These are phyloP conservation scores for Cepaea nemoralis DNA, from an alignment of 1,140 invertebrate genomes.

Conservation along the genomic window DNA sequence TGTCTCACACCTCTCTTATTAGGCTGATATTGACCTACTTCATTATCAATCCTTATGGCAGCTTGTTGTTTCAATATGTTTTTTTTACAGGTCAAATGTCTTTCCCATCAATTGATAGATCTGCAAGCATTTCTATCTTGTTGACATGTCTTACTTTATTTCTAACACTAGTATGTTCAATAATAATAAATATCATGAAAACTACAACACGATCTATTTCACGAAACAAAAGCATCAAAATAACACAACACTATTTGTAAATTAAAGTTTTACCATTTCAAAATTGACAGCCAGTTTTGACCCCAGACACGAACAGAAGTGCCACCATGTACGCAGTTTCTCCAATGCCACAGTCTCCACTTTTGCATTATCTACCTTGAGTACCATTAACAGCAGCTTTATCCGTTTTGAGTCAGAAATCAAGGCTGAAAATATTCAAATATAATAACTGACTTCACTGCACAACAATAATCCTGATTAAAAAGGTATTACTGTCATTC, in stretches of 20 bases:
- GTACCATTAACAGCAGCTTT: conserved; percentile 67
- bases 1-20: too few relatives aligned
- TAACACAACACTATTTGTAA: background rate
- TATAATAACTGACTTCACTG: too few relatives aligned
- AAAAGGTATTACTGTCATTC: too few relatives aligned
- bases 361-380: conserved; percentile 64
- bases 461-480: too few relatives aligned
- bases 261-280: conserved; percentile 64
- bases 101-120: too few relatives aligned
- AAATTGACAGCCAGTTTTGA: conserved; percentile 59
- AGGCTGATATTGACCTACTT: too few relatives aligned
- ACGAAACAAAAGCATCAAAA: background rate
- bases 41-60: too few relatives aligned
- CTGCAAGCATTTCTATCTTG: too few relatives aligned
- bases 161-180: background rate
- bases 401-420: conserved; percentile 61
- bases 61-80: too few relatives aligned
- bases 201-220: conserved; percentile 14
- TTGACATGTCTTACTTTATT: too few relatives aligned
- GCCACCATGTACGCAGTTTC: conserved; percentile 68
- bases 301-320: conserved; percentile 62
- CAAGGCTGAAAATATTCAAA: conserved; percentile 54
- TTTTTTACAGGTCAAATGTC: too few relatives aligned
- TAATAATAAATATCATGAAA: background rate
- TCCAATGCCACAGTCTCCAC: conserved; percentile 59